These are phyloP conservation scores for Drosophila niveifrons DNA, from an alignment of 2,888 invertebrate genomes.

Conservation along the genomic window DNA sequence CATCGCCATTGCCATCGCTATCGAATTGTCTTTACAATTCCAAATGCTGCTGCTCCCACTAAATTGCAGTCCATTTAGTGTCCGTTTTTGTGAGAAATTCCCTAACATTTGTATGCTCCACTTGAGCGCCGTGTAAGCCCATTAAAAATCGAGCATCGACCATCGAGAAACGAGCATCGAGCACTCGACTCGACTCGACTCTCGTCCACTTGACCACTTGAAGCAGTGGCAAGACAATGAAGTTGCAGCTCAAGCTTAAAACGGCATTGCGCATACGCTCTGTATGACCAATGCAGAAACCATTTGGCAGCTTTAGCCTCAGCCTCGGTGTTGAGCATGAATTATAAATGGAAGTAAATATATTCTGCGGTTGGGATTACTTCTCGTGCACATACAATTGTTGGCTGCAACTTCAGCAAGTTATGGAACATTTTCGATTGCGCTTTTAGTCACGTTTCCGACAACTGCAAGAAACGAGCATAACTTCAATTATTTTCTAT, in stretches of 20 bases:
- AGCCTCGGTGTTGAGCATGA: constrained; percentile 33
- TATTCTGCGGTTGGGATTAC: constrained; percentile 48
- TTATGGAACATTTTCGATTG: constrained; percentile 48
- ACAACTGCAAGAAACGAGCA: constrained; percentile 6
- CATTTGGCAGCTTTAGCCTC: background rate
- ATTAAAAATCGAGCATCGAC: constrained; percentile 41
- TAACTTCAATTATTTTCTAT: constrained; percentile 15
- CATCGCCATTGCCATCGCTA: constrained; percentile 16
- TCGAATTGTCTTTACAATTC: constrained; percentile 52
- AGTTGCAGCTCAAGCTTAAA: constrained; percentile 14
- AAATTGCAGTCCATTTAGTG: constrained; percentile 53
- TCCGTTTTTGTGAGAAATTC: constrained; percentile 43
- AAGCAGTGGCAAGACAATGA: constrained; percentile 44
- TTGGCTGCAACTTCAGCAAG: constrained; percentile 18
- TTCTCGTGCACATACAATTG: constrained; percentile 19
- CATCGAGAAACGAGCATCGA: background rate
- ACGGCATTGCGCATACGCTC: constrained; percentile 48
- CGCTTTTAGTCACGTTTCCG: constrained; percentile 55
- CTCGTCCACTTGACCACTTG: constrained; percentile 14
- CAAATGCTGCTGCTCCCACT: constrained; percentile 24
- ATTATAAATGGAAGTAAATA: constrained; percentile 65
- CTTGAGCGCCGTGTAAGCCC: constrained; percentile 46
- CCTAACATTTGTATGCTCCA: constrained; percentile 59
- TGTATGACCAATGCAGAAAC: constrained; percentile 25
- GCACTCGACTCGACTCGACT: background rate